Evolutionary conservation across 2,113 vertebrate genomes (phyloP).

Genomic region (Eretmochelys imbricata): DNA sequence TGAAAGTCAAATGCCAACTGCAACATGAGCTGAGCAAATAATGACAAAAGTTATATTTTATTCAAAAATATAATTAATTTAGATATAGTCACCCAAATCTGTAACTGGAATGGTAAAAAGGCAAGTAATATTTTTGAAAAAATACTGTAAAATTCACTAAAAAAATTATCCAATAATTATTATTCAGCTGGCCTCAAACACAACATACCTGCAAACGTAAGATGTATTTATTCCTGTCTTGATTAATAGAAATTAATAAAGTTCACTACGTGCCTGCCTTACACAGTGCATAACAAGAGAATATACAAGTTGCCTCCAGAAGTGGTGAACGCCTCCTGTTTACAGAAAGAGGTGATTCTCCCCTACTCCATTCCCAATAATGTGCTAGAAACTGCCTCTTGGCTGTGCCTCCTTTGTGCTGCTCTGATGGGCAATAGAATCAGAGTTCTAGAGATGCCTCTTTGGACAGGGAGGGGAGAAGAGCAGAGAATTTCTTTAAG

Average conservation of each 20-base stretch:
- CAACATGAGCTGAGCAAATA: background rate
- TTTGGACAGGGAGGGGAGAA: background rate
- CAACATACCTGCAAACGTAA: background rate
- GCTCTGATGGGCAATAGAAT: background rate
- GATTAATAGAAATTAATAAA: background rate
- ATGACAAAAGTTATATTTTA: constrained; percentile 6
- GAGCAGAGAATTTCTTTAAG: background rate
- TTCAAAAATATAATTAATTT: background rate
- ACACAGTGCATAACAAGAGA: background rate
- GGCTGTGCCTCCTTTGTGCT: background rate
- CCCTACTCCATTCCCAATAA: background rate
- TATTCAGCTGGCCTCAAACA: rapidly evolving
- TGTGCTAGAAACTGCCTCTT: background rate
- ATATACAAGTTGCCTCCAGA: background rate
- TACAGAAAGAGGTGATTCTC: background rate
- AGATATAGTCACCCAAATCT: background rate
- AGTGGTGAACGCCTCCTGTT: rapidly evolving
- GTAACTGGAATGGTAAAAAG: background rate
- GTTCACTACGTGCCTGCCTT: background rate
- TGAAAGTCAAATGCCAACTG: background rate
- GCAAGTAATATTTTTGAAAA: background rate
- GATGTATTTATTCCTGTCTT: background rate
- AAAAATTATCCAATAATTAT: background rate
- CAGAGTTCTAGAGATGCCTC: background rate
- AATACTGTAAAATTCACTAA: background rate